Percentiles rank a stretch among this genome's conserved stretches.
Evolutionary conservation across 2,888 invertebrate genomes (phyloP).

Genomic region (Himalopsyche anomala): DNA sequence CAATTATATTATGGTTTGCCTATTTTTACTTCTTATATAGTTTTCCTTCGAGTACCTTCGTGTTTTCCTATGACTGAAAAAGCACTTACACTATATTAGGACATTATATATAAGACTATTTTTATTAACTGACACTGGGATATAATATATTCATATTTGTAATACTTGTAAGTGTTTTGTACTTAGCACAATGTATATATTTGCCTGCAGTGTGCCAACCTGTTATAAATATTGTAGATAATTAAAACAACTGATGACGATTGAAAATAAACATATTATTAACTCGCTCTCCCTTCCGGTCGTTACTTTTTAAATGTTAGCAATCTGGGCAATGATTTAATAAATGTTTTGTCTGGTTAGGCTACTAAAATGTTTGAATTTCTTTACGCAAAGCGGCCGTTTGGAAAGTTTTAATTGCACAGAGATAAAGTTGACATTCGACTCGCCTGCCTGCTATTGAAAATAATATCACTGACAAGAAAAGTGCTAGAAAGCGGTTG

Average conservation of each 20-base stretch:
- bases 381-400: not conserved
- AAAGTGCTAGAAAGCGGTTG: conserved; percentile 39
- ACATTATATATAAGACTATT: no score
- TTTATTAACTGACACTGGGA: no score
- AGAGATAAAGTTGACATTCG: conserved; percentile 36
- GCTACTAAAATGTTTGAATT: not conserved
- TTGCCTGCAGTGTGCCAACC: no score
- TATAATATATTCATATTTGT: no score
- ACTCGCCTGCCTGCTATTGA: not conserved
- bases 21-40: no score
- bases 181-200: no score
- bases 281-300: conserved; percentile 28
- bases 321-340: not conserved
- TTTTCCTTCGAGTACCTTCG: no score
- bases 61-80: no score
- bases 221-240: not conserved
- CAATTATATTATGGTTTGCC: no score
- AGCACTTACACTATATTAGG: no score
- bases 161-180: no score
- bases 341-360: conserved; percentile 1
- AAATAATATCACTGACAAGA: conserved; percentile 4
- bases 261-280: not conserved
- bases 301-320: not conserved
- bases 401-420: conserved; percentile 34
- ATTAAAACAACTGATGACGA: not conserved